Base-by-base conservation (phyloP, 2,113 vertebrate genomes). In the Macaca mulatta region DNA sequence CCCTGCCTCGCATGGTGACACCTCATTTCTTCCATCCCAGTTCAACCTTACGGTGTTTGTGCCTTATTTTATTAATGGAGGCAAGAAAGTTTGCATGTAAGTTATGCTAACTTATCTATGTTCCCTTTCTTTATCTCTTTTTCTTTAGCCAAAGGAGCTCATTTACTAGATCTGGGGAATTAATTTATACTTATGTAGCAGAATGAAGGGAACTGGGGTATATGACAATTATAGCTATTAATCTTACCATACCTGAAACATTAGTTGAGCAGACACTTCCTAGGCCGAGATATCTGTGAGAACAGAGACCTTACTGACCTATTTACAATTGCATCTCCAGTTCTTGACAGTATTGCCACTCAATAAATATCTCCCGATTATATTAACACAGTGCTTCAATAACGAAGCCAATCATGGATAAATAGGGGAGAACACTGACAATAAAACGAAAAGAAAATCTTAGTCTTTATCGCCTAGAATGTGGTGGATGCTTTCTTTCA, bases 1-100 rank as follows among this genome's bases (percentile, higher is more conserved):
- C 13, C 4, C 3, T 6, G 40, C 8, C 32, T 2, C 0, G 0
- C 2, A 2, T 52, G 18, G 22, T 59, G 6, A 7, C 35, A n/a
- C 16, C 22, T 9, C 25, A 50, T 30, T 12, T 43, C 25, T 9
- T 43, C 10, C 13, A 50, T 30, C 20, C 17, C 13, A 89, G 9
- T 13, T 18, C 45, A 81, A 2, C 23, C 30, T 75, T 11, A 10
- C 27, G 48, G 55, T 77, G 55, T 78, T 84, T 57, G 79, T 16
- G 30, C 3, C 20, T 94, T 69, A 70, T 72, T 92, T 89, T 79
- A 87, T 52, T 75, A 80, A 52, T 23, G 6, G 72, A 75, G 35
- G 48, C 55, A 90, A 32, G 52, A 23, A 23, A 25, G 12, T 67
- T 87, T 72, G 40, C 20, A 18, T 35, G 43, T n/a, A 59, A 16